Conservation (phyloP, 2,888 invertebrate genomes). For the Dicyrtoma fusca region DNA sequence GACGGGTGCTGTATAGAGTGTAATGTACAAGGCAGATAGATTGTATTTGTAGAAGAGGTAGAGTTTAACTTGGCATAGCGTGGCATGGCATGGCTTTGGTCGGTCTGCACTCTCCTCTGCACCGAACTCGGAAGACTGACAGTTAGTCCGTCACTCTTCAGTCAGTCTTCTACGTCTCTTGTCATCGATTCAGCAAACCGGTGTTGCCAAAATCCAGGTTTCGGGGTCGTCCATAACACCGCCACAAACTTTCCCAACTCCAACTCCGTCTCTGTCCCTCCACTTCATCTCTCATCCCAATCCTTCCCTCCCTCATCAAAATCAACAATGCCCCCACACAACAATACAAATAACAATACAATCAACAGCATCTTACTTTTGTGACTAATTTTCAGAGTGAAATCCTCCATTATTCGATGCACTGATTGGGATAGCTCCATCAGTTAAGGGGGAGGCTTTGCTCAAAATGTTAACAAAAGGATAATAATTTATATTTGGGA, state of each 20-base stretch:
- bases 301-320: not conserved
- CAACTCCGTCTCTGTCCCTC: conserved; percentile 7
- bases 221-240: conserved; percentile 35
- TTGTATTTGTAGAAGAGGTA: conserved; percentile 11
- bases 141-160: conserved; percentile 36
- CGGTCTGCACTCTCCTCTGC: conserved; percentile 32
- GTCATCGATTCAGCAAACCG: conserved; percentile 39
- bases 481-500: no score
- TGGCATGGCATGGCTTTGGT: conserved; percentile 18
- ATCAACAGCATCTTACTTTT: no score
- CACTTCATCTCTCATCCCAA: not conserved
- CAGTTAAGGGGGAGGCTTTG: not conserved
- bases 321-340: not conserved
- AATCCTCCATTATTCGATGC: no score
- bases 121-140: conserved; percentile 37
- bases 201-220: conserved; percentile 38
- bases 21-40: not conserved
- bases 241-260: conserved; percentile 22
- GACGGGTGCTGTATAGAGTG: no score
- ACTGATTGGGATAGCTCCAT: no score
- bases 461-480: no score
- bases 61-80: no score
- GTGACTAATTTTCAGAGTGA: no score
- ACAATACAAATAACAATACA: not conserved
- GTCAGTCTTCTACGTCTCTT: conserved; percentile 38